Conservation (phyloP, 2,113 vertebrate species). For the Vidua chalybeata region DNA sequence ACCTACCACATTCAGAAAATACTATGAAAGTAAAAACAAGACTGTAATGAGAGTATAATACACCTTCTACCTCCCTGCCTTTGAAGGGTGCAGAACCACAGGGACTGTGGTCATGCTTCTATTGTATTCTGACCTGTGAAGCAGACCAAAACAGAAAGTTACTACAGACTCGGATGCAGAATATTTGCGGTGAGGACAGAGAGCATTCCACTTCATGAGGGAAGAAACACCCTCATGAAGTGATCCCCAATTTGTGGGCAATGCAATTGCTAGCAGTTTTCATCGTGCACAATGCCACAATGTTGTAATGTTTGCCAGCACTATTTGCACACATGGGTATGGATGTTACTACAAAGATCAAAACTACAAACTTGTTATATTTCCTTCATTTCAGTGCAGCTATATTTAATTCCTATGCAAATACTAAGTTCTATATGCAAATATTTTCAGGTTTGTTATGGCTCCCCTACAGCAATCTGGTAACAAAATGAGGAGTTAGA, state of each 20-base stretch:
- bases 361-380: neutral
- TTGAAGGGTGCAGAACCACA: neutral
- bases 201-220: neutral
- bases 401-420: neutral
- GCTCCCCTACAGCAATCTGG: neutral
- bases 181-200: neutral
- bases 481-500: neutral
- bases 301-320: neutral
- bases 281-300: accelerated
- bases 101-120: neutral
- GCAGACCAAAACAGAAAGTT: neutral
- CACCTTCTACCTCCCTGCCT: neutral
- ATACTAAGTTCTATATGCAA: neutral
- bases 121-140: neutral
- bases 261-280: neutral
- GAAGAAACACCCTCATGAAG: neutral
- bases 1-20: neutral
- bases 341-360: neutral
- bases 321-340: neutral
- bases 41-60: neutral
- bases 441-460: neutral
- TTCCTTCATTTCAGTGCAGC: neutral
- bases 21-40: neutral
- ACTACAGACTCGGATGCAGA: neutral
- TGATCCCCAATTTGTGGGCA: neutral